Evolutionary conservation across 1,140 invertebrate species (phyloP).

Genomic region (Procambarus virginalis): DNA sequence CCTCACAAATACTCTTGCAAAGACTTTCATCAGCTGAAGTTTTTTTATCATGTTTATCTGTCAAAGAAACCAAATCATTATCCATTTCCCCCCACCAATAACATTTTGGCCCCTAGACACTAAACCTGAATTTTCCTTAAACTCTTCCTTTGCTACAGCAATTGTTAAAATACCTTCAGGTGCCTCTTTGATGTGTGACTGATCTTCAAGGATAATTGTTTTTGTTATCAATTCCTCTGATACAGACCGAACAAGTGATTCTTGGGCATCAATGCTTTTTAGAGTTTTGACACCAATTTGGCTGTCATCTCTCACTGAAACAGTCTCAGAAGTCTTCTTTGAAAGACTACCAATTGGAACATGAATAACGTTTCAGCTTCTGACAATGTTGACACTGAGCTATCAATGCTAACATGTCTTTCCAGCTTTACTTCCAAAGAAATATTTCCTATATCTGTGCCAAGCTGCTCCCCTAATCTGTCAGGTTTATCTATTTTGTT

Average conservation of each 20-base stretch:
- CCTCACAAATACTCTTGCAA: neutral
- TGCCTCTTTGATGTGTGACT: neutral
- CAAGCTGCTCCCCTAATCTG: neutral
- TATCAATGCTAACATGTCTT: slow-evolving; percentile 69
- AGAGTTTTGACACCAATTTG: slow-evolving; percentile 33
- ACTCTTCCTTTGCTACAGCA: neutral
- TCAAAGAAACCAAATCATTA: neutral
- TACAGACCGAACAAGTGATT: slow-evolving; percentile 34
- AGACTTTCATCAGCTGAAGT: neutral
- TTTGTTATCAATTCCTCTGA: slow-evolving; percentile 51
- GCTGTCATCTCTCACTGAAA: slow-evolving; percentile 44
- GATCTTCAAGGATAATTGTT: neutral
- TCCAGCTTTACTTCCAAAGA: slow-evolving; percentile 64
- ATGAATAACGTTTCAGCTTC: slow-evolving; percentile 70
- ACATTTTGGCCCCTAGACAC: neutral
- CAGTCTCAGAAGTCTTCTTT: slow-evolving; percentile 4
- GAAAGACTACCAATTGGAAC: slow-evolving; percentile 45
- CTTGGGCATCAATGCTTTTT: slow-evolving; percentile 29
- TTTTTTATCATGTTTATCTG: neutral
- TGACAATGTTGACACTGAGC: slow-evolving; percentile 68
- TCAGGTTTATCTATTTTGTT: slow-evolving; percentile 25
- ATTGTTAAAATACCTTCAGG: neutral
- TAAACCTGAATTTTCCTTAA: neutral
- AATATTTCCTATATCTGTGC: slow-evolving; percentile 20
- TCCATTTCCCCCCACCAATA: neutral